These are phyloP conservation scores for Drosophila nannoptera DNA, from an alignment of 1,140 invertebrate species.

Conservation along the genomic window DNA sequence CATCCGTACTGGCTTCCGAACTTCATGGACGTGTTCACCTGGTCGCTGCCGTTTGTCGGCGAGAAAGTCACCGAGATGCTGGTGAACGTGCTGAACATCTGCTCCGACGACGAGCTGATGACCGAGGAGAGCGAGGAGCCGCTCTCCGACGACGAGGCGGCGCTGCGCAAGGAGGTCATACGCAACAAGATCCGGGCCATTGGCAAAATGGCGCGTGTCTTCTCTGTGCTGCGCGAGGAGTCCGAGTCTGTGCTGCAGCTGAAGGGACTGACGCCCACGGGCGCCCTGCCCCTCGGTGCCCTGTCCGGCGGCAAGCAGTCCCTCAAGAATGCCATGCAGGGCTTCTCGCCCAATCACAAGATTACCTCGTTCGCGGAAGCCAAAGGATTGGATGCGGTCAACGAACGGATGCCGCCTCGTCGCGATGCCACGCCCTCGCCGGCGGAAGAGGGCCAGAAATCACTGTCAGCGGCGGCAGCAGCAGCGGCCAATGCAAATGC, in stretches of 20 bases:
- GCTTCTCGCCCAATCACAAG: slow-evolving; percentile 98
- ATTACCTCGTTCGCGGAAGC: slow-evolving; percentile 99
- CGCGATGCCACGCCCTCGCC: slow-evolving; percentile 88
- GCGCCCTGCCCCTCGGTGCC: slow-evolving; percentile 96
- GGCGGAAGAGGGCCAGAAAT: slow-evolving; percentile 70
- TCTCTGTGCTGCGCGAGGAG: slow-evolving; percentile 90
- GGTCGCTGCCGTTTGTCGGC: slow-evolving; percentile 99
- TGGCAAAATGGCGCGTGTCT: slow-evolving; percentile 94
- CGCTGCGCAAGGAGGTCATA: slow-evolving; percentile 99
- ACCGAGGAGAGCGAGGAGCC: slow-evolving; percentile 95
- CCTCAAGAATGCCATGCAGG: slow-evolving; percentile 97
- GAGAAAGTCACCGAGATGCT: slow-evolving; percentile 99
- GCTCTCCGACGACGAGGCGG: slow-evolving; percentile 82
- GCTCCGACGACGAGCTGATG: slow-evolving; percentile 99
- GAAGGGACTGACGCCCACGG: slow-evolving; percentile 99
- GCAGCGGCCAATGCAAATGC: slow-evolving; percentile 77
- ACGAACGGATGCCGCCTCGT: slow-evolving; percentile 99
- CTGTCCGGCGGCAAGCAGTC: slow-evolving; percentile 98
- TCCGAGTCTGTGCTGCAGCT: slow-evolving; percentile 99
- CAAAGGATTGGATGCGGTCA: slow-evolving; percentile 98
- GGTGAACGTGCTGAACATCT: slow-evolving; percentile 99
- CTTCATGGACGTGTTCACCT: slow-evolving; percentile 99
- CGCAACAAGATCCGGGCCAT: slow-evolving; percentile 99
- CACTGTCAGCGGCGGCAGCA: slow-evolving; percentile 71
- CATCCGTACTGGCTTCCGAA: slow-evolving; percentile 99